These are phyloP conservation scores for Cyclophora punctaria DNA, from an alignment of 2,888 invertebrate genomes.

Conservation along the genomic window DNA sequence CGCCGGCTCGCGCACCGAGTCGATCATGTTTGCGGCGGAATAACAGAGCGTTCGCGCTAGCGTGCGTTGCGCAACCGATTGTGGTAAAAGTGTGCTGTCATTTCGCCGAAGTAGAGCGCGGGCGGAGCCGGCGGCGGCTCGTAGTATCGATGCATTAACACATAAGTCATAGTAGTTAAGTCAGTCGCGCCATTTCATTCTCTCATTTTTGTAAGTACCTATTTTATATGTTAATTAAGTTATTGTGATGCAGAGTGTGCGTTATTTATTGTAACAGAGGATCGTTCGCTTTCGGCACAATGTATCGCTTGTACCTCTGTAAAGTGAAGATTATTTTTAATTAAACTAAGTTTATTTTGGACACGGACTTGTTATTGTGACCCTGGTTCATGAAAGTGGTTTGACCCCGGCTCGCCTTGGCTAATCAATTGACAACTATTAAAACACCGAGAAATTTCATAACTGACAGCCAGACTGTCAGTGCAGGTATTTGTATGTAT, in stretches of 20 bases:
- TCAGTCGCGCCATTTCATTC: constrained; percentile 69
- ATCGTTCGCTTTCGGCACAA: constrained; percentile 19
- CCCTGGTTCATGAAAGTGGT: constrained; percentile 17
- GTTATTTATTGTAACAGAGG: constrained; percentile 15
- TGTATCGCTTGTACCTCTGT: constrained; percentile 19
- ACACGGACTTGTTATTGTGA: constrained; percentile 15
- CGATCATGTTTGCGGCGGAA: constrained; percentile 21
- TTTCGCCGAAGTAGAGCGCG: constrained; percentile 12
- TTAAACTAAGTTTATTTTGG: constrained; percentile 18
- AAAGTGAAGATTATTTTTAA: constrained; percentile 15
- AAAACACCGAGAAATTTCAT: constrained; percentile 11
- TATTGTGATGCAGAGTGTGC: constrained; percentile 30
- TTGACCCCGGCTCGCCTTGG: constrained; percentile 15
- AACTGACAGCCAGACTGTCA: not conserved
- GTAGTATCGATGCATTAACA: not conserved
- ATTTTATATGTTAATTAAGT: constrained; percentile 22
- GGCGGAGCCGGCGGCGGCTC: constrained; percentile 5
- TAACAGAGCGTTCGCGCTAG: constrained; percentile 27
- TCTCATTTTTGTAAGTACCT: constrained; percentile 40
- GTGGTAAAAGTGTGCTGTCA: constrained; percentile 15
- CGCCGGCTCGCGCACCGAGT: constrained; percentile 10
- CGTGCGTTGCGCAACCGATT: constrained; percentile 17
- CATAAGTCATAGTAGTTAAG: constrained; percentile 35
- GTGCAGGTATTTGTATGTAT: constrained; percentile 2
- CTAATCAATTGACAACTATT: constrained; percentile 15